A percentile compares a stretch with the other conserved stretches of the same genome.
phyloP scores from a whole-genome alignment of 2,113 vertebrate genomes.

The Caretta caretta region DNA sequence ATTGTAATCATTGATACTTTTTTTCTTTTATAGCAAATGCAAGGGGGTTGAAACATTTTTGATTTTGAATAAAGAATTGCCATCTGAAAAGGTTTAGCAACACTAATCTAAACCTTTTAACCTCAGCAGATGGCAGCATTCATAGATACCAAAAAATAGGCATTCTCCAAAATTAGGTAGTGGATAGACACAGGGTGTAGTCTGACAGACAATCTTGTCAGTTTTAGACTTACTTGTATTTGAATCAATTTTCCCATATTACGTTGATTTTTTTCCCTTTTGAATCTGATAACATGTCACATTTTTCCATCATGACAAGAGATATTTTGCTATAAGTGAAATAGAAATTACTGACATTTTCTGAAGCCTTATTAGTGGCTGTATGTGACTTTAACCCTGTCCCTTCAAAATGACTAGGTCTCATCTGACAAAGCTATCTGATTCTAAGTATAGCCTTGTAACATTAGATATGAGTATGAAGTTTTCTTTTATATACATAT shows the following conservation, averaged over 20 bases:
- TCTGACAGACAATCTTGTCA: slow-evolving; percentile 27
- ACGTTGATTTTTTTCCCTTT: slow-evolving; percentile 13
- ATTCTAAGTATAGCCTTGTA: slow-evolving; percentile 47
- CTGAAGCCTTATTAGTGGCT: slow-evolving; percentile 55
- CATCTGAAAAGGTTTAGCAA: slow-evolving; percentile 21
- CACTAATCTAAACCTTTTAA: not conserved
- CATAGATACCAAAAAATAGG: not conserved
- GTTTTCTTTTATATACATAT: not conserved
- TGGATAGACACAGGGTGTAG: not conserved
- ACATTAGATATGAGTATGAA: slow-evolving; percentile 1
- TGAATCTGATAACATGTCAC: slow-evolving; percentile 51
- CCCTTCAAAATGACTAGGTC: slow-evolving; percentile 37
- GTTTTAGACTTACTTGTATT: slow-evolving; percentile 67
- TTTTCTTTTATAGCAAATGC: not conserved
- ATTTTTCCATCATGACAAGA: slow-evolving; percentile 49
- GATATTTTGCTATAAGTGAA: slow-evolving; percentile 57
- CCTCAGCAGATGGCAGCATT: not conserved
- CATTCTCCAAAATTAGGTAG: not conserved
- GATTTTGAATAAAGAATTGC: slow-evolving; percentile 1
- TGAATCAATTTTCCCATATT: slow-evolving; percentile 53
- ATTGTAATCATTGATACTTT: slow-evolving; percentile 20
- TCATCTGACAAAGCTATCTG: slow-evolving; percentile 15
- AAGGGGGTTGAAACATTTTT: slow-evolving; percentile 2
- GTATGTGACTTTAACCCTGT: not conserved
- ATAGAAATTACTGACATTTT: slow-evolving; percentile 58